Conservation (phyloP, 64 coral and sea anemone species). For the Dendrophyllia cribrosa region DNA sequence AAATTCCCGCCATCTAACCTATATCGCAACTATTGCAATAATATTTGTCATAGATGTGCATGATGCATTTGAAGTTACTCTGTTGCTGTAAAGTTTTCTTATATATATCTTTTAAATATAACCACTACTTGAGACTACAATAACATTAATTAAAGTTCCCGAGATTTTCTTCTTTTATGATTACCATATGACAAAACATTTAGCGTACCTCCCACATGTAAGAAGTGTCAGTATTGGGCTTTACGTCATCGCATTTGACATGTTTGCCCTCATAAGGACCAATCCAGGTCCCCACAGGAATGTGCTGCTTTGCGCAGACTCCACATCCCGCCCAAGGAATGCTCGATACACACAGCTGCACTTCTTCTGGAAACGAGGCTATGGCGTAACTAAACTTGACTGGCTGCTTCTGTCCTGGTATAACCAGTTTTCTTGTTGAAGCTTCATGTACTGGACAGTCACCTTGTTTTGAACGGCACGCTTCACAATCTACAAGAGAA, state of each 20-base stretch:
- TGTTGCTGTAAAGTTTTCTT: no score
- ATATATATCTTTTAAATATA: no score
- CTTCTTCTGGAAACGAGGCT: slow-evolving; percentile 80
- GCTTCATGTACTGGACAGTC: slow-evolving; percentile 35
- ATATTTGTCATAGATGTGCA: no score
- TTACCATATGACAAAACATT: neutral
- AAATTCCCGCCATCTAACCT: no score
- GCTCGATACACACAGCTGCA: slow-evolving; percentile 77
- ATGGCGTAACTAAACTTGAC: slow-evolving; percentile 71
- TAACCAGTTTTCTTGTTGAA: slow-evolving; percentile 34
- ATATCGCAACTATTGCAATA: no score
- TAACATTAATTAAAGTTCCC: no score
- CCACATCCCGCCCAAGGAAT: slow-evolving; percentile 78
- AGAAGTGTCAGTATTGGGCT: slow-evolving; percentile 59
- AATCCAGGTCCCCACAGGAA: slow-evolving; percentile 89
- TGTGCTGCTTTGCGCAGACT: slow-evolving; percentile 84
- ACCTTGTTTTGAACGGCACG: slow-evolving; percentile 41
- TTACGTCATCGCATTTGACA: slow-evolving; percentile 71
- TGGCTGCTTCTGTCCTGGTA: slow-evolving; percentile 22
- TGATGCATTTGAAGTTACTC: no score
- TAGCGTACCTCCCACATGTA: slow-evolving; percentile 90
- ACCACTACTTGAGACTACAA: no score
- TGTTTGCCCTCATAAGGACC: slow-evolving; percentile 83
- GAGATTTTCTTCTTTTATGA: no score
- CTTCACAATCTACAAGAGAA: slow-evolving; percentile 27